Conservation (phyloP, 2,113 vertebrate species). For the Podocnemis expansa region DNA sequence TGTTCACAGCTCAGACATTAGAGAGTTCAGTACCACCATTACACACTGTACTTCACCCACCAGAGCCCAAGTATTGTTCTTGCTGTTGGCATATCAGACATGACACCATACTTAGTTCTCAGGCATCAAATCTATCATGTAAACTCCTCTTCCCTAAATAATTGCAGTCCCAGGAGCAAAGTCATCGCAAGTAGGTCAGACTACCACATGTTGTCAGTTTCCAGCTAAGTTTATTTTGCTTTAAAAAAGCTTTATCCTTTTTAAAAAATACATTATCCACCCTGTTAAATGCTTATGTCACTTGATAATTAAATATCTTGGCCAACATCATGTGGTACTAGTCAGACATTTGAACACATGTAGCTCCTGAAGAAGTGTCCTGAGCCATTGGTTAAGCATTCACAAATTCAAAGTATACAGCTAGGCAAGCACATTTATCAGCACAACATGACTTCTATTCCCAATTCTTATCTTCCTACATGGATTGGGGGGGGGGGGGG, state of each 20-base stretch:
- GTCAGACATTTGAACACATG: neutral
- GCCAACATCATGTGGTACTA: neutral
- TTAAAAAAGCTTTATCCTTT: neutral
- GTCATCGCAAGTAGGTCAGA: neutral
- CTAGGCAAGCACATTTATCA: neutral
- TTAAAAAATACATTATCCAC: neutral
- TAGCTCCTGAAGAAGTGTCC: neutral
- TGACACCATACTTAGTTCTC: neutral
- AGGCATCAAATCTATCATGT: neutral
- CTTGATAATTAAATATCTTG: neutral
- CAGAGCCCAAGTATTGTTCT: neutral
- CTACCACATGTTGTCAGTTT: neutral
- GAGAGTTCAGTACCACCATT: neutral
- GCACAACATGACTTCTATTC: neutral
- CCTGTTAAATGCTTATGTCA: neutral
- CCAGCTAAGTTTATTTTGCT: neutral
- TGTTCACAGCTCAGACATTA: neutral
- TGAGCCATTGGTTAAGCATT: neutral
- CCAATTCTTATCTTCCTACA: neutral
- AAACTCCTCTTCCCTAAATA: neutral
- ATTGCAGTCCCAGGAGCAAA: too few relatives aligned
- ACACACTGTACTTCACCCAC: neutral
- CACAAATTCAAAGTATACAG: neutral
- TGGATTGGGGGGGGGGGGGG: neutral
- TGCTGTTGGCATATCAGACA: neutral